Evolutionary conservation across 2,797 vertebrate genomes (phyloP), one percentile per base, ranked within the genome.

Genomic region (Labroides dimidiatus): DNA sequence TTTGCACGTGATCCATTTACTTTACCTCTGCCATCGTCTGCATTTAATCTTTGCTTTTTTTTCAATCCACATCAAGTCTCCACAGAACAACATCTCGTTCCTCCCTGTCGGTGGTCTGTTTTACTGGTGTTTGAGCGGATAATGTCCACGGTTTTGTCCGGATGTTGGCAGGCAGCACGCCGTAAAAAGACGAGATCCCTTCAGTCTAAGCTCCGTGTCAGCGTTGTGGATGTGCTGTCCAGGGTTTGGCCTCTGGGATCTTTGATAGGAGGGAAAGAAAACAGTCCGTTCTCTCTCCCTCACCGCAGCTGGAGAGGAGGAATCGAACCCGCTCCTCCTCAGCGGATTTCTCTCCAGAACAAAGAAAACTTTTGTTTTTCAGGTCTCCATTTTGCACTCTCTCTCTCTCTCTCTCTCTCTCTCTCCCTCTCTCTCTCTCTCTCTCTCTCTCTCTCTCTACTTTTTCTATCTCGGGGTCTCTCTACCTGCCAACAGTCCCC

Each of bases 241-340:
- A 1, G 41, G 1, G 12, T 37, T 4, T 41, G 60, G 70, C 67
- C 67, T 65, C 17, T 64, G 21, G 3, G 19, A 63, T 50, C 58
- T 44, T 43, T 27, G 27, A 10, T 43, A 30, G 45, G 41, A 65
- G 17, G 17, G 56, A 53, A 45, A 55, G 10, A 50, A 4, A 43
- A 30, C 68, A 15, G 16, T 62, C 44, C 39, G 42, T 5, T 42
- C 1, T 36, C 30, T 54, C 2, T 43, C 20, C 30, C 48, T 51
- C 10, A 10, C 49, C 60, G 50, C 1, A 11, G 36, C 48, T 17
- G 61, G 30, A 24, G 14, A 10, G 42, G 23, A 4, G 13, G 17
- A 51, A 42, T 1, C 24, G 30, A 41, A 12, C 10, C 20, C 7
- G 54, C 43, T 2, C 14, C 23, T 33, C 19, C 23, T 24, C 60